Evolutionary conservation across 2,113 vertebrate genomes (phyloP), one percentile per base, ranked within the genome.

Genomic region (Paradoxurus hermaphroditus): DNA sequence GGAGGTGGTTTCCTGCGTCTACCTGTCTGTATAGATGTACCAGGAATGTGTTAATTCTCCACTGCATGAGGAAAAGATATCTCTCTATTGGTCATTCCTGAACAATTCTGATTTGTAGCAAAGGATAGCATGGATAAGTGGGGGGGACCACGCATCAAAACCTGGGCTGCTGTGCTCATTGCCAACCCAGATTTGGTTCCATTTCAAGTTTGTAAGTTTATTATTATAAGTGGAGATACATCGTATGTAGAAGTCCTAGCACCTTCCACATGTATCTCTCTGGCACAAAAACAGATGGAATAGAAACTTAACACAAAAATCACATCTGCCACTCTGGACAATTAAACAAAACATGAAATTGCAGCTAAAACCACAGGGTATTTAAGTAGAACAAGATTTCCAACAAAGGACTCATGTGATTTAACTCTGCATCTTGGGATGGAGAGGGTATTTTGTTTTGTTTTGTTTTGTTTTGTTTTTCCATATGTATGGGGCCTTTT

Each of bases 261-360:
- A 83, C 88, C 86, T 97, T 92, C 88, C 44, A 59, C 53, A 0
- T 91, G 13, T 78, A 88, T 94, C 96, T 94, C 96, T 95, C 94
- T 89, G 91, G 82, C 83, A 88, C 68, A 63, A 82, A 96, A 97
- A 67, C 97, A 97, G 97, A 97, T 98, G 96, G 94, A 49, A 86
- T 49, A 21, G 81, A 84, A 97, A 88, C 72, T 65, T 91, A 97
- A 97, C 72, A 92, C 72, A 81, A 29, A 97, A 96, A 56, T 96
- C 95, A 97, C 91, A 95, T 88, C 95, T 98, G 97, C 96, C 81
- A 92, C 87, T 95, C 96, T 84, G 92, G 97, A 97, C 97, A 93
- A 93, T 96, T 93, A 96, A 97, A 94, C 82, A 94, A 95, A 94
- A 95, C 95, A 87, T 94, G 96, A 92, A 96, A 95, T 41, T 87